Evolutionary conservation across 2,113 vertebrate species (phyloP).

Genomic region (Oryzias woworae): DNA sequence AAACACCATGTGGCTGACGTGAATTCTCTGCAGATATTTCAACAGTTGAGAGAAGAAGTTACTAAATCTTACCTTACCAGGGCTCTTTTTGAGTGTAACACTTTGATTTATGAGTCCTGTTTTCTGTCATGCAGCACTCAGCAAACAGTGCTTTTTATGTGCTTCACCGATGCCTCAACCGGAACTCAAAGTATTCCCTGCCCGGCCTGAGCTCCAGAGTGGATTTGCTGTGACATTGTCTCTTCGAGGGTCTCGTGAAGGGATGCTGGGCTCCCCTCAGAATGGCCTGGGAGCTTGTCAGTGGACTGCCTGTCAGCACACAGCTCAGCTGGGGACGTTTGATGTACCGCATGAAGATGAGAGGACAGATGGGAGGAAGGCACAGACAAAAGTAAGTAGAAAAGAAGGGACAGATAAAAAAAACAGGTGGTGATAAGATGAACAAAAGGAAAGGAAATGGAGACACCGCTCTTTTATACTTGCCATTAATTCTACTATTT

Average conservation of each 20-base stretch:
- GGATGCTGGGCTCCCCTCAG: slow-evolving; percentile 50
- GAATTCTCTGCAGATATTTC: no score
- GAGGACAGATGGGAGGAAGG: slow-evolving; percentile 46
- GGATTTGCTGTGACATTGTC: slow-evolving; percentile 69
- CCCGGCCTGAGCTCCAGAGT: slow-evolving; percentile 45
- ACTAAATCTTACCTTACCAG: no score
- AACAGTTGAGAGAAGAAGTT: no score
- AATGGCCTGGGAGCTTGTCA: slow-evolving; percentile 68
- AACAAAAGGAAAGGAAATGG: slow-evolving; percentile 3
- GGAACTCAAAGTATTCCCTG: slow-evolving; percentile 28
- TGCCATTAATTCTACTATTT: slow-evolving; percentile 22
- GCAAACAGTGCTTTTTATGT: neutral
- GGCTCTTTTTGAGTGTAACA: neutral
- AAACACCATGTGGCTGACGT: no score
- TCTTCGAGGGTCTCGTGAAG: slow-evolving; percentile 56
- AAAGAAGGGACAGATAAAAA: slow-evolving; percentile 21
- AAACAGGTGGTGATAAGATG: slow-evolving; percentile 48
- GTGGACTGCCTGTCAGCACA: slow-evolving; percentile 65
- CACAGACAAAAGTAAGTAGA: slow-evolving; percentile 21
- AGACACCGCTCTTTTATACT: slow-evolving; percentile 1
- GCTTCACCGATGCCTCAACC: slow-evolving; percentile 21
- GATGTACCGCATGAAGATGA: slow-evolving; percentile 50
- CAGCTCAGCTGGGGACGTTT: slow-evolving; percentile 45
- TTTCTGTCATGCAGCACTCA: neutral
- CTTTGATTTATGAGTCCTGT: neutral